Percentiles rank a stretch among this genome's conserved stretches.
Evolutionary conservation across 1,140 invertebrate genomes (phyloP).

Genomic region (Nilaparvata lugens): DNA sequence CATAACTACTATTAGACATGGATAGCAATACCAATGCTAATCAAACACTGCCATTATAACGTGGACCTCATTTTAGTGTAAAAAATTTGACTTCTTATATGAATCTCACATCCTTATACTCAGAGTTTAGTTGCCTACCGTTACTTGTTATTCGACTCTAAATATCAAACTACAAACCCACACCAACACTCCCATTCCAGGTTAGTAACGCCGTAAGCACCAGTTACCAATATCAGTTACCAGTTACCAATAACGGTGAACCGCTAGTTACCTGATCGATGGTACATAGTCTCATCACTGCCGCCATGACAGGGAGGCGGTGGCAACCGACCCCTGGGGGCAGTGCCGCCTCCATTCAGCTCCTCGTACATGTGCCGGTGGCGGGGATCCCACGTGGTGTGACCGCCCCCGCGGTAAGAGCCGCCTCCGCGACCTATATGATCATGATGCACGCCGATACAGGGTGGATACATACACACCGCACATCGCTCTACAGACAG

Average conservation of each 20-base stretch:
- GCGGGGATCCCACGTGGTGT: slow-evolving; percentile 72
- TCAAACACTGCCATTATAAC: too few relatives aligned
- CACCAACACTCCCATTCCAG: slow-evolving; percentile 41
- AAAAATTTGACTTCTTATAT: too few relatives aligned
- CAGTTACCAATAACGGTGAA: too few relatives aligned
- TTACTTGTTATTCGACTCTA: not conserved
- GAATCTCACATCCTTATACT: too few relatives aligned
- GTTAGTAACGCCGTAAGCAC: slow-evolving; percentile 27
- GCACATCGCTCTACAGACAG: not conserved
- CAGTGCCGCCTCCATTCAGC: slow-evolving; percentile 49
- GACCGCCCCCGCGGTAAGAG: slow-evolving; percentile 24
- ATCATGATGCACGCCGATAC: slow-evolving; percentile 4
- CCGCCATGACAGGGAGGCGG: slow-evolving; percentile 36
- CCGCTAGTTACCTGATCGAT: slow-evolving; percentile 25
- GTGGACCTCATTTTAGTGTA: too few relatives aligned
- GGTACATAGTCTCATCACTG: slow-evolving; percentile 46
- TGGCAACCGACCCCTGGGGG: slow-evolving; percentile 44
- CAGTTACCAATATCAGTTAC: too few relatives aligned
- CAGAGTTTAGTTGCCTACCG: too few relatives aligned
- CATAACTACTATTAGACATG: too few relatives aligned
- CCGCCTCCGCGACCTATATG: slow-evolving; percentile 24
- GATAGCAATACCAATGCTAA: too few relatives aligned
- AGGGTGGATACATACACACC: not conserved
- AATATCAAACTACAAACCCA: slow-evolving; percentile 10
- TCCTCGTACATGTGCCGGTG: slow-evolving; percentile 80